phyloP scores from a whole-genome alignment of 2,113 vertebrate genomes.

The Aviceda subcristata region DNA sequence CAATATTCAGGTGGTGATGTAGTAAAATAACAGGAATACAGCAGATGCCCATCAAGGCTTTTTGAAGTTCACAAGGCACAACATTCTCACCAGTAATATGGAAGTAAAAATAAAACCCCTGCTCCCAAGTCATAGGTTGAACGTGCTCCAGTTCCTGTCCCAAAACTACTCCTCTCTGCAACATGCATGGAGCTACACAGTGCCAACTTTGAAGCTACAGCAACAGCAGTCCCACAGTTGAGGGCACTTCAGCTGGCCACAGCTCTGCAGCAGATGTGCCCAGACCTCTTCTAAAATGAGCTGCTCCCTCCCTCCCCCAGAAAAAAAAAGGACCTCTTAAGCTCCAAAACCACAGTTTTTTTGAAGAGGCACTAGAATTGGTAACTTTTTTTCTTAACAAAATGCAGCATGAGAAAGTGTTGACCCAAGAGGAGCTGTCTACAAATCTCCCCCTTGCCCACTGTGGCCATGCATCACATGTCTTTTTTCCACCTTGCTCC shows the following conservation, averaged over 20 bases:
- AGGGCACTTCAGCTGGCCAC: background rate
- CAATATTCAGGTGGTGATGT: background rate
- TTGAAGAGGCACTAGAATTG: background rate
- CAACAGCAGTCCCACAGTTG: background rate
- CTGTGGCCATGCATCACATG: rapidly evolving
- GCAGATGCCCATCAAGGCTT: background rate
- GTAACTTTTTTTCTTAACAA: background rate
- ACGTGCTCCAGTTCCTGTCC: background rate
- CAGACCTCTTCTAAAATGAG: background rate
- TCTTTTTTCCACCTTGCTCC: background rate
- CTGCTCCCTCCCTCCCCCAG: background rate
- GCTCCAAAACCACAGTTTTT: background rate
- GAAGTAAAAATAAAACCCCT: background rate
- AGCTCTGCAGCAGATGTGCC: background rate
- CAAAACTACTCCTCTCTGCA: background rate
- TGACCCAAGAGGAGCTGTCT: background rate
- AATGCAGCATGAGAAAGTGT: background rate
- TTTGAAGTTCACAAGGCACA: background rate
- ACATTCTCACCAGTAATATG: background rate
- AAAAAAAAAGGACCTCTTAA: background rate
- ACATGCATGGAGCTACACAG: rapidly evolving
- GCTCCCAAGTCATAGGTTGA: background rate
- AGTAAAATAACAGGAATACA: background rate
- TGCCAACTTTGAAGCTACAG: background rate
- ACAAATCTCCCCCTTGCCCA: background rate